A percentile compares a stretch with the other conserved stretches of the same genome.
Evolutionary conservation across 2,888 invertebrate genomes (phyloP).

Genomic region (Drosophila bunnanda): DNA sequence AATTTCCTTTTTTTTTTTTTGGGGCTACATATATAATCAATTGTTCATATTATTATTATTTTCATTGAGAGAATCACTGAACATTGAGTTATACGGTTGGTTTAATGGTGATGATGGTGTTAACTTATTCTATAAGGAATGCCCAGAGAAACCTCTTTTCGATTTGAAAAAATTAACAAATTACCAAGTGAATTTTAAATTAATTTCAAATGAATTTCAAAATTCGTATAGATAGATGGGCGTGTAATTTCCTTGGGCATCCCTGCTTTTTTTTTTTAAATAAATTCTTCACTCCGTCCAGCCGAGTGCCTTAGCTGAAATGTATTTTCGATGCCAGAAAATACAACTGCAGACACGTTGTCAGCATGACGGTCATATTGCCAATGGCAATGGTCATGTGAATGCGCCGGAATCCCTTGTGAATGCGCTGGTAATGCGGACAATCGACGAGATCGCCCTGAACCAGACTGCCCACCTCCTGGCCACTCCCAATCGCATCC

Average conservation of each 20-base stretch:
- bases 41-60: constrained; percentile 37
- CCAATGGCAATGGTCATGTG: constrained; percentile 93
- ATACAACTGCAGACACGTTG: constrained; percentile 88
- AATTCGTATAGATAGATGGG: not conserved
- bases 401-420: constrained; percentile 90
- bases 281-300: constrained; percentile 23
- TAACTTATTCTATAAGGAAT: constrained; percentile 18
- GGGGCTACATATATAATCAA: constrained; percentile 35
- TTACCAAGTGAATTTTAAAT: no score
- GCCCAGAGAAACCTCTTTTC: not conserved
- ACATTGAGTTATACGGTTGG: constrained; percentile 43
- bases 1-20: not conserved
- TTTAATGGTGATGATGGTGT: constrained; percentile 18
- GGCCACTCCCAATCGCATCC: constrained; percentile 90
- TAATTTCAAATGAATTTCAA: not conserved
- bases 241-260: not conserved
- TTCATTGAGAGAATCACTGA: constrained; percentile 63
- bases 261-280: not conserved
- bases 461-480: constrained; percentile 90
- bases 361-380: constrained; percentile 89
- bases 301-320: constrained; percentile 71
- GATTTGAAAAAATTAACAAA: not conserved
- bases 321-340: constrained; percentile 87
- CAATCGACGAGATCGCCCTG: constrained; percentile 90
- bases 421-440: constrained; percentile 91